Conservation (phyloP, 2,888 invertebrate species). For the Drosophila yooni region DNA sequence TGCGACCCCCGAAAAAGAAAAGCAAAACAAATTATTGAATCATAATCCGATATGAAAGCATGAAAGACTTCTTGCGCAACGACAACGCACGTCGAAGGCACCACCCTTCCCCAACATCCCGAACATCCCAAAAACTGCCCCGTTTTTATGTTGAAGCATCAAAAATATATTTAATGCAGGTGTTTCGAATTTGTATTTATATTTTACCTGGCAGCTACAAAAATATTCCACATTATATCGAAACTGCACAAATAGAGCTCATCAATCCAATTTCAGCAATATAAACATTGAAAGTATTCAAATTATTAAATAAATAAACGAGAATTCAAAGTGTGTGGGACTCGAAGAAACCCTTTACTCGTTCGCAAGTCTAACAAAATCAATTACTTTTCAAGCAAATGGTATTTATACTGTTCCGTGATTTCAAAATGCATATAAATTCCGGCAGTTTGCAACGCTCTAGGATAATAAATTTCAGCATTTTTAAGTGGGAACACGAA, state of each 20-base stretch:
- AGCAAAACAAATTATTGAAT: slow-evolving; percentile 40
- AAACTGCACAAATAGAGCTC: slow-evolving; percentile 2
- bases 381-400: not conserved
- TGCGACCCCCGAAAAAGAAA: not conserved
- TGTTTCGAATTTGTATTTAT: slow-evolving; percentile 7
- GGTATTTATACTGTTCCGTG: not conserved
- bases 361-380: no score
- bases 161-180: slow-evolving; percentile 11
- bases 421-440: not conserved
- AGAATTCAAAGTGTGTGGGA: not conserved
- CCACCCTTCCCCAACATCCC: not conserved
- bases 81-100: not conserved
- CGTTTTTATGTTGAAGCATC: not conserved
- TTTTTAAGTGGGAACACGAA: not conserved
- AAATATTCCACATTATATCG: slow-evolving; percentile 10
- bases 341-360: no score
- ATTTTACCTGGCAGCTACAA: slow-evolving; percentile 4
- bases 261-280: slow-evolving; percentile 4
- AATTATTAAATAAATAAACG: slow-evolving; percentile 5
- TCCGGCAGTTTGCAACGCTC: not conserved
- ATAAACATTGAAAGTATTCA: slow-evolving; percentile 29
- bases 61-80: slow-evolving; percentile 1
- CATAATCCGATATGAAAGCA: slow-evolving; percentile 32
- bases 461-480: not conserved
- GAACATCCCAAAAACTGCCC: not conserved